Percentiles rank a stretch among this genome's conserved stretches.
Evolutionary conservation across 2,888 invertebrate genomes (phyloP).

Genomic region (Sarcophaga rosellei): DNA sequence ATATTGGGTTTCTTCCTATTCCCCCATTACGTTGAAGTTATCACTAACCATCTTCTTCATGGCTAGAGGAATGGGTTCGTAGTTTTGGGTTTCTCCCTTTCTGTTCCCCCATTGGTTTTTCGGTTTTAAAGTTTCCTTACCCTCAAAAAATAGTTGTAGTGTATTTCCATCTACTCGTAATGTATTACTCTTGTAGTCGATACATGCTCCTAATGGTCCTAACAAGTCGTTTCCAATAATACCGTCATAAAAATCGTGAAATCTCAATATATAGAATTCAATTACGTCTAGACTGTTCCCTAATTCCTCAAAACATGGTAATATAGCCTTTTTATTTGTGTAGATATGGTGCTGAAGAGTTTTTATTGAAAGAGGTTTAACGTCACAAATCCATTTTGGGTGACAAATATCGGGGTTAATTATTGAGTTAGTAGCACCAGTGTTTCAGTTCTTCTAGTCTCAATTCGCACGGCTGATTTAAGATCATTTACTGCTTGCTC

Average conservation of each 20-base stretch:
- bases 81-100: not conserved
- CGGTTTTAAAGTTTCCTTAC: not conserved
- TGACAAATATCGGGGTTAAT: not conserved
- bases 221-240: conserved; percentile 15
- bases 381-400: not conserved
- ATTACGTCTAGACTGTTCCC: not conserved
- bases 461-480: no score
- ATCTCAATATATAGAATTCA: conserved; percentile 26
- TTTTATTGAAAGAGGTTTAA: not conserved
- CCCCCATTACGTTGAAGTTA: not conserved
- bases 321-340: not conserved
- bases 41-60: conserved; percentile 18
- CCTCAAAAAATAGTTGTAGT: not conserved
- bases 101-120: not conserved
- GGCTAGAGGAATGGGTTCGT: not conserved
- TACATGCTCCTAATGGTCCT: conserved; percentile 5
- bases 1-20: not conserved
- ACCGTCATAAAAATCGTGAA: conserved; percentile 6
- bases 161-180: not conserved
- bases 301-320: not conserved
- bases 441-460: no score
- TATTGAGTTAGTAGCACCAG: not conserved
- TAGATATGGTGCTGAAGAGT: not conserved
- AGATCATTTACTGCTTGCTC: no score
- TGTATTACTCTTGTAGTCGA: conserved; percentile 10